A percentile compares a stretch with the other conserved stretches of the same genome.
Conservation (phyloP, 2,113 vertebrate genomes). For the Acrocephalus arundinaceus region DNA sequence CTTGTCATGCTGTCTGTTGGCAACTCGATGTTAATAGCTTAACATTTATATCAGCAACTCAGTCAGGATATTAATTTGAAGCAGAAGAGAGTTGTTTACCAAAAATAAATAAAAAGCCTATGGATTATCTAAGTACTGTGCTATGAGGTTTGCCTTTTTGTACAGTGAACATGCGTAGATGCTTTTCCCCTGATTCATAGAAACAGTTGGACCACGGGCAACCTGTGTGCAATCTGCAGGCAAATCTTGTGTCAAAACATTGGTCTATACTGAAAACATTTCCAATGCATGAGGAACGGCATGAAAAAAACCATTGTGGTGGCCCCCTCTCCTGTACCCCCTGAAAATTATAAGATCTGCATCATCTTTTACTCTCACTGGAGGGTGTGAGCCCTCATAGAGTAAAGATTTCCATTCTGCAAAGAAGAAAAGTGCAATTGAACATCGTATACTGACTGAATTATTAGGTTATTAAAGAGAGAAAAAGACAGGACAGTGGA, state of each 20-base stretch:
- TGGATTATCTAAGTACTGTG: neutral
- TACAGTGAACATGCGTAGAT: neutral
- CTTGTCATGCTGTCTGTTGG: neutral
- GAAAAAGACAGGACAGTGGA: neutral
- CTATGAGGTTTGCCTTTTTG: neutral
- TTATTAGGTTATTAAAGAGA: neutral
- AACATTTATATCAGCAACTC: constrained; percentile 10
- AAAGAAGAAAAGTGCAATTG: neutral
- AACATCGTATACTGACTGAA: neutral
- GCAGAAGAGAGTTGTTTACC: constrained; percentile 43
- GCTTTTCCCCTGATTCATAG: constrained; percentile 10
- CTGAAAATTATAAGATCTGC: neutral
- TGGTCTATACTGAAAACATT: neutral
- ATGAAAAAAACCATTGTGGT: neutral
- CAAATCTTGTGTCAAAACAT: constrained; percentile 11
- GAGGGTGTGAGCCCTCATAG: neutral
- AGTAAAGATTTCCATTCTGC: neutral
- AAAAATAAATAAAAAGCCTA: constrained; percentile 36
- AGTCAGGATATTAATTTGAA: constrained; percentile 29
- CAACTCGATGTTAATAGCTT: neutral
- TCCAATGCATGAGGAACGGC: neutral
- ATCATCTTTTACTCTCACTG: neutral
- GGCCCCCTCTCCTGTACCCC: neutral
- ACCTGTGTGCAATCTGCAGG: neutral
- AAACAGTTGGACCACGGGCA: constrained; percentile 22